phyloP scores from a whole-genome alignment of 2,888 invertebrate species.

The Anthoptus insignis region DNA sequence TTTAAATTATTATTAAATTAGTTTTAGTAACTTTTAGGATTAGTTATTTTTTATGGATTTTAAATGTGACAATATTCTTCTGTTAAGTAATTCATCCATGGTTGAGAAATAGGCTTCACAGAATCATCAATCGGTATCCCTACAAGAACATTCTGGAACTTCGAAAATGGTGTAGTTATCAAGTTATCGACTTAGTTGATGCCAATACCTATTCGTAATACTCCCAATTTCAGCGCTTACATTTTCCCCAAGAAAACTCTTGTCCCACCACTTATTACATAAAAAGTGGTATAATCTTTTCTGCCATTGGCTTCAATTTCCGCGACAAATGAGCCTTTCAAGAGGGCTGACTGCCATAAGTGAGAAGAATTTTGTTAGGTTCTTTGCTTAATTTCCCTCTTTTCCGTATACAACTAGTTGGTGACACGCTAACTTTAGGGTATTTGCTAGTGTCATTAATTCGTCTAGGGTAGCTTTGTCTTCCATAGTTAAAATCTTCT shows the following conservation, averaged over 20 bases:
- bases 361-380: neutral
- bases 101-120: constrained; percentile 39
- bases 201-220: no score
- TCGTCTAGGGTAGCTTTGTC: constrained; percentile 34
- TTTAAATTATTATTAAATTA: no score
- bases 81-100: constrained; percentile 45
- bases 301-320: neutral
- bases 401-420: constrained; percentile 32
- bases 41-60: no score
- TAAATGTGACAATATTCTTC: no score
- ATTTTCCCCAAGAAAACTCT: no score
- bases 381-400: neutral
- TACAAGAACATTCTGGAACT: constrained; percentile 35
- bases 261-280: neutral
- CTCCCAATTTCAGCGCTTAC: no score
- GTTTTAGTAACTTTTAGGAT: no score
- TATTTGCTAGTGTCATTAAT: constrained; percentile 41
- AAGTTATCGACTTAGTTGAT: constrained; percentile 13
- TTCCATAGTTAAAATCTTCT: constrained; percentile 39
- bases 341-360: neutral
- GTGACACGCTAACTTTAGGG: constrained; percentile 31
- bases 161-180: constrained; percentile 27
- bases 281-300: constrained; percentile 9
- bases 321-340: constrained; percentile 22
- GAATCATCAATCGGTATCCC: constrained; percentile 38